A percentile compares a stretch with the other conserved stretches of the same genome.
These are phyloP conservation scores for Scopus umbretta DNA, from an alignment of 2,113 vertebrate genomes.

Conservation along the genomic window DNA sequence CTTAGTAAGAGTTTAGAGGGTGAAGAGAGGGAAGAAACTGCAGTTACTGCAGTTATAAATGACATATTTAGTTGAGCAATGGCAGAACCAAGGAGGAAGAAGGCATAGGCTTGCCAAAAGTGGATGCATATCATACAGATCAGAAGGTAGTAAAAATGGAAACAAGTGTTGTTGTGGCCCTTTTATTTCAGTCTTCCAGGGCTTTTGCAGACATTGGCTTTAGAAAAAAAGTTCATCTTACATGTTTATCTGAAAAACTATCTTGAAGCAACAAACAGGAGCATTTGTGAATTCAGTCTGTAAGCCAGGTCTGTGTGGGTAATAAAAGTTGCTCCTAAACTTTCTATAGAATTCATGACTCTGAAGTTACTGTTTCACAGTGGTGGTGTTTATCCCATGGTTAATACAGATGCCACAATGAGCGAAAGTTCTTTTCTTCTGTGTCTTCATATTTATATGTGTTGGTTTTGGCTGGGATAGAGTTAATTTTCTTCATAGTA, in stretches of 20 bases:
- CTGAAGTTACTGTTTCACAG: not conserved
- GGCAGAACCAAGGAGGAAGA: not conserved
- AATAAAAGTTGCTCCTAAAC: not conserved
- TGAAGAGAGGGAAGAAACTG: not conserved
- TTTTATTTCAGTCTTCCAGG: not conserved
- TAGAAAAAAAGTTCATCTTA: not conserved
- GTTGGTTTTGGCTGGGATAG: too few species aligned
- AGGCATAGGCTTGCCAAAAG: not conserved
- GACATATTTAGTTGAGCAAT: not conserved
- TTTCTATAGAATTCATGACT: not conserved
- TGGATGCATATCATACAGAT: not conserved
- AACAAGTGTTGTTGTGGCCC: not conserved
- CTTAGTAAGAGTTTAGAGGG: not conserved
- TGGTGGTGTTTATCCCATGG: not conserved
- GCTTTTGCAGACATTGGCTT: not conserved
- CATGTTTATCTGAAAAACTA: not conserved
- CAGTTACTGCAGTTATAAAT: not conserved
- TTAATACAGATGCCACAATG: not conserved
- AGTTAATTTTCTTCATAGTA: too few species aligned
- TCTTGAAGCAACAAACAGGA: not conserved
- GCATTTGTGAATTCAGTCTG: not conserved
- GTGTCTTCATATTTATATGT: not conserved
- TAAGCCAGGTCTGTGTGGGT: not conserved
- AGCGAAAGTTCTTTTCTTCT: not conserved
- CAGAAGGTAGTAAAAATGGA: not conserved